phyloP scores from a whole-genome alignment of 2,113 vertebrate genomes.

The Heloderma charlesbogerti region DNA sequence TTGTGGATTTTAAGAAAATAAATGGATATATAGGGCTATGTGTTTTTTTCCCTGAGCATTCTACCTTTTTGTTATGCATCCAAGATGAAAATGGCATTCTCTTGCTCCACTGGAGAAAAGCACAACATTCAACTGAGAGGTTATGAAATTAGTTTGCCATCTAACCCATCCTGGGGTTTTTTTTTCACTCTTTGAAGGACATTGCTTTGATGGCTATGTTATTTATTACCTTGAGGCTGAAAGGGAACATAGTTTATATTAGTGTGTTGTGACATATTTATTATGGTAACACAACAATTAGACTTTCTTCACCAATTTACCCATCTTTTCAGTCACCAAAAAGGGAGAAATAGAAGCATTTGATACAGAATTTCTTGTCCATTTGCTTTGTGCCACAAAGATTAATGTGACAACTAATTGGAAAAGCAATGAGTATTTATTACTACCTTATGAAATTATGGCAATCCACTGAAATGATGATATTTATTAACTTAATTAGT shows the following conservation, averaged over 20 bases:
- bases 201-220: neutral
- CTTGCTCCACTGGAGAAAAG: neutral
- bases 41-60: neutral
- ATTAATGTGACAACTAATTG: conserved; percentile 10
- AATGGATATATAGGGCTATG: neutral
- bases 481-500: neutral
- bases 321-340: neutral
- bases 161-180: neutral
- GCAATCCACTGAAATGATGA: neutral
- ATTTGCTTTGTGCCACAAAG: neutral
- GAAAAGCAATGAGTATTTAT: neutral
- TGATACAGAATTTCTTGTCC: neutral
- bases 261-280: neutral
- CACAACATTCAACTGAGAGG: neutral
- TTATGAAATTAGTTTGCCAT: neutral
- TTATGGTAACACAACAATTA: neutral
- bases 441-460: neutral
- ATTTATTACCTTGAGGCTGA: neutral
- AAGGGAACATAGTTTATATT: neutral
- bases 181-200: neutral
- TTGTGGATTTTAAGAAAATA: no score
- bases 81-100: neutral
- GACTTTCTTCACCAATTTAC: neutral
- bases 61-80: neutral
- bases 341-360: neutral